Evolutionary conservation across 1,140 invertebrate genomes (phyloP), one percentile per base, ranked within the genome.

Genomic region (Sycophila sp.): DNA sequence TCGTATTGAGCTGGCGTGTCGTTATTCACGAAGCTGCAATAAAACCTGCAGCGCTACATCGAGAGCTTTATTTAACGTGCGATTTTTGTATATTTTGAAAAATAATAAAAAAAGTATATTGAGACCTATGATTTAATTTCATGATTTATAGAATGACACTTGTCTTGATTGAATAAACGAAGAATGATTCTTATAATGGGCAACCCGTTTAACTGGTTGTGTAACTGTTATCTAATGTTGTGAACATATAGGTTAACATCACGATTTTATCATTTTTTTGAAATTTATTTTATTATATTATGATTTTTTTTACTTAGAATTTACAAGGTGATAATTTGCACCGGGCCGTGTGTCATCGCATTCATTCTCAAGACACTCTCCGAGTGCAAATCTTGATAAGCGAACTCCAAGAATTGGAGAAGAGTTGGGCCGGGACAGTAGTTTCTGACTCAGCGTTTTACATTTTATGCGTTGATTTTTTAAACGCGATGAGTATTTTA

Each of bases 181-280:
- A n/a, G n/a, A n/a, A n/a, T n/a, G n/a, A n/a, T n/a, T n/a, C n/a
- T n/a, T n/a, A n/a, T 81, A 81, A 78, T 68, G 55, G 81, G 80
- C 72, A 83, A 83, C 81, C 78, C 74, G 81, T 78, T 76, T 69
- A 76, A 76, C 77, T 64, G 74, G 75, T 78, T 4, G 4, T 74
- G 15, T 49, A 19, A 2, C 5, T 45, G 36, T 66, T 67, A 36
- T 65, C 75, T 76, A 78, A 76, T 72, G 70, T 72, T 74, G 74
- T 73, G 73, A 72, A 66, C 6, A 40, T 22, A 47, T 73, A 69
- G 72, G 30, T 70, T 78, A 7, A 7, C n/a, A 60, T 76, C 69
- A 45, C 32, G 34, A 40, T 19, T 58, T 58, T 30, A 30, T 28
- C 28, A 28, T 53, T 30, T 53, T 13, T 15, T 30, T 53, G n/a